Evolutionary conservation across 2,113 vertebrate genomes (phyloP).

Genomic region (Prionailurus bengalensis): DNA sequence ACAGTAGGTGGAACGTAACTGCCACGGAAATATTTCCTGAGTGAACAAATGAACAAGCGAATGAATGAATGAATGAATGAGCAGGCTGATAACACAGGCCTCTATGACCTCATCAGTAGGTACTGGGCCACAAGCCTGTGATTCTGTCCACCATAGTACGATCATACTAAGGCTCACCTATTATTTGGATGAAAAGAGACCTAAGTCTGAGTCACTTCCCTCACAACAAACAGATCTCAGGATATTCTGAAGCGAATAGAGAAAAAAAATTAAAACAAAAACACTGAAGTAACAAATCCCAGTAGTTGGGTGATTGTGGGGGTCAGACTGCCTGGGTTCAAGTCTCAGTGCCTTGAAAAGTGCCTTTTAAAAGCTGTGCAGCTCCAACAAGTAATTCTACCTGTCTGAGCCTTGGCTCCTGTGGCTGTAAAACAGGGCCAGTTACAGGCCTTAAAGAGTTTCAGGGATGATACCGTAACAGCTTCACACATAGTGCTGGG

Average conservation of each 20-base stretch:
- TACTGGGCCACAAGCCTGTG: fast-evolving
- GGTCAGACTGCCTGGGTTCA: not conserved
- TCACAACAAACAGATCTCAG: not conserved
- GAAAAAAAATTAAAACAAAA: not conserved
- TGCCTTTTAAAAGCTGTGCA: not conserved
- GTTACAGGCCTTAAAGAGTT: not conserved
- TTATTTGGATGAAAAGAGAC: not conserved
- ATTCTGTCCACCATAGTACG: not conserved
- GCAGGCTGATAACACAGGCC: not conserved
- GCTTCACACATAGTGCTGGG: not conserved
- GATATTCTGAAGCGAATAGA: not conserved
- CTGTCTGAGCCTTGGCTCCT: not conserved
- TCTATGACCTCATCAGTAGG: not conserved
- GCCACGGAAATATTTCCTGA: not conserved
- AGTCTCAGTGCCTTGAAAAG: not conserved
- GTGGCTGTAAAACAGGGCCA: not conserved
- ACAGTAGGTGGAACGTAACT: not conserved
- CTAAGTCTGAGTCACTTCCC: not conserved
- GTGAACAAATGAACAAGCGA: not conserved
- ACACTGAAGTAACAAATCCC: not conserved
- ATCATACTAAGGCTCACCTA: not conserved
- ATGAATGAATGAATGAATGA: not conserved
- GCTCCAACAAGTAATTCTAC: not conserved
- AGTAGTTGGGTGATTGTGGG: not conserved
- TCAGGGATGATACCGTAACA: not conserved